These are phyloP conservation scores for Petrolisthes cinctipes DNA, from an alignment of 2,888 invertebrate species.

Conservation along the genomic window DNA sequence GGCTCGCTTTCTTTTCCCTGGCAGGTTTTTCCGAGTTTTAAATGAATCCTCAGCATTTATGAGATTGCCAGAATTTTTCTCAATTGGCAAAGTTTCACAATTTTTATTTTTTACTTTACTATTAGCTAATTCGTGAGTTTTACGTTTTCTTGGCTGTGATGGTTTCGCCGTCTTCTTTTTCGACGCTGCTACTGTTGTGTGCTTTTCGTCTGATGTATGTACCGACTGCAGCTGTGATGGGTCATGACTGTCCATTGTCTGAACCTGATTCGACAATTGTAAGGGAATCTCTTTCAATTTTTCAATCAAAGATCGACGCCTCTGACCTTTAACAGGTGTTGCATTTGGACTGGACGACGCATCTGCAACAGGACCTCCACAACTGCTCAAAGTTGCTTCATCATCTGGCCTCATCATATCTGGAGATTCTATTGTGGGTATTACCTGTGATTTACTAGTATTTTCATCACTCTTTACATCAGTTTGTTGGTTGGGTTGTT, in stretches of 20 bases:
- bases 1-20: slow-evolving; percentile 35
- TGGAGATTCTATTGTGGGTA: slow-evolving; percentile 37
- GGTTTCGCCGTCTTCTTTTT: not conserved
- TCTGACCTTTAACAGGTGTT: slow-evolving; percentile 15
- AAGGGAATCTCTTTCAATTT: slow-evolving; percentile 44
- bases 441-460: not conserved
- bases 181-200: not conserved
- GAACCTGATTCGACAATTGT: slow-evolving; percentile 5
- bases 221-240: too few species aligned
- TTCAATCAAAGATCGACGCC: slow-evolving; percentile 38
- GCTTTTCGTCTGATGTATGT: too few species aligned
- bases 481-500: not conserved
- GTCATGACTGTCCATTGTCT: not conserved
- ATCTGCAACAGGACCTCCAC: slow-evolving; percentile 14
- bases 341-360: not conserved
- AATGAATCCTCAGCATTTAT: too few species aligned
- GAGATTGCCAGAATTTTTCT: too few species aligned
- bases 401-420: not conserved
- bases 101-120: not conserved
- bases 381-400: not conserved
- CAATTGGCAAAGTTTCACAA: not conserved
- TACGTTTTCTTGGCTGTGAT: slow-evolving; percentile 29
- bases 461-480: slow-evolving; percentile 11
- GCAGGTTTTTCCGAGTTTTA: slow-evolving; percentile 14
- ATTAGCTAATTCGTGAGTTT: slow-evolving; percentile 33